phyloP scores from a whole-genome alignment of 2,888 invertebrate genomes.

The Sinhomidia bicolor region DNA sequence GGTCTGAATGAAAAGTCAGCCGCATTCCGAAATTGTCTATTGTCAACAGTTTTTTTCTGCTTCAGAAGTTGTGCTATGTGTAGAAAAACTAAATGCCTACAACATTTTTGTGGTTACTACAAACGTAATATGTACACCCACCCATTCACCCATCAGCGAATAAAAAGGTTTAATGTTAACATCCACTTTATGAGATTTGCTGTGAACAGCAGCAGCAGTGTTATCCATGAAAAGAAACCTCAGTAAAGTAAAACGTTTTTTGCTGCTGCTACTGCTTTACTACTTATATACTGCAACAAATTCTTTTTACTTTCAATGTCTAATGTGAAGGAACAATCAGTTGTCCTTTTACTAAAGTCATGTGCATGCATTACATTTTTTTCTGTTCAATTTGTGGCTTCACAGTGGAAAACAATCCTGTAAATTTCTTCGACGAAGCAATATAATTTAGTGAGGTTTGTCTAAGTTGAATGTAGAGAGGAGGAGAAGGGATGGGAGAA shows the following conservation, averaged over 20 bases:
- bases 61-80: neutral
- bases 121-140: neutral
- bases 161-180: slow-evolving; percentile 49
- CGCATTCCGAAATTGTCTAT: neutral
- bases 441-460: slow-evolving; percentile 31
- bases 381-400: slow-evolving; percentile 62
- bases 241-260: slow-evolving; percentile 8
- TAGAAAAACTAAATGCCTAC: slow-evolving; percentile 10
- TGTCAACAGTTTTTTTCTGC: slow-evolving; percentile 3
- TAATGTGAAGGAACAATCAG: slow-evolving; percentile 26
- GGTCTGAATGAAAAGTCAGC: slow-evolving; percentile 54
- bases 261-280: neutral
- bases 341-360: slow-evolving; percentile 50
- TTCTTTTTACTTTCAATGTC: neutral
- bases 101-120: slow-evolving; percentile 4
- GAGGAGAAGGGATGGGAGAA: slow-evolving; percentile 25
- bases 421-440: slow-evolving; percentile 48
- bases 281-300: neutral
- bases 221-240: slow-evolving; percentile 29
- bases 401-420: slow-evolving; percentile 44
- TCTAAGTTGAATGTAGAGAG: slow-evolving; percentile 37
- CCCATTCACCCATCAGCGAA: neutral
- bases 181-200: slow-evolving; percentile 56
- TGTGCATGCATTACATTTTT: slow-evolving; percentile 58
- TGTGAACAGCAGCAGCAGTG: neutral